Base-by-base conservation (phyloP, 2,888 invertebrate species). In the Eucera pruinosa region DNA sequence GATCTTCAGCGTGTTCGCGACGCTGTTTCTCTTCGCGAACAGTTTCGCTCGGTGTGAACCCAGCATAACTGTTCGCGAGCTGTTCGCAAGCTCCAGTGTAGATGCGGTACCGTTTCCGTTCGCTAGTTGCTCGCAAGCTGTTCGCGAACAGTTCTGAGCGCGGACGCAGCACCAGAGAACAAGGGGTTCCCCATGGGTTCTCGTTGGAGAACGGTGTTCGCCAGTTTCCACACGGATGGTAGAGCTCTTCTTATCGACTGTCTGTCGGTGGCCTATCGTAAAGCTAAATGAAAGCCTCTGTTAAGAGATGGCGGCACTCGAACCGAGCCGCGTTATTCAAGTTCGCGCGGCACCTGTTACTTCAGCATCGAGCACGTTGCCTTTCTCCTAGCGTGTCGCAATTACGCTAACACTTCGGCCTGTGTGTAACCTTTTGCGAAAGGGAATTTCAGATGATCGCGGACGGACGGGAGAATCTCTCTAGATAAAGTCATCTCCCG, bases 281-380 rank as follows among this genome's bases (percentile, higher is more conserved):
- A 57, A 52, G 39, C 55, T 4, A 33, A 18, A 33, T 60, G 78
- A 65, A 20, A 11, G 30, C 3, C 62, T 69, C 55, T 30, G 65
- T 76, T 71, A 77, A 64, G 70, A 88, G 88, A 87, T 87, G 84
- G 87, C 88, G 82, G 62, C 84, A 84, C 83, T 47, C 52, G 64
- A 83, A 76, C 47, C 39, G 60, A 25, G 74, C 52, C 47, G 54
- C 45, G 65, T 61, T 25, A 54, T 66, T 43, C 65, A 47, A 55
- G 76, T 62, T 52, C 25, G 9, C 48, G 55, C 48, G 60, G 65
- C 78, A 72, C 75, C 78, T 71, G 60, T 70, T 74, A 52, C 71
- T 52, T 64, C 52, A 41, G 36, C 43, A 47, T 25, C 39, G 78
- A 61, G 55, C 86, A 83, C 83, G 86, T 82, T 82, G 68, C 76